Base-by-base conservation (phyloP, 2,888 invertebrate genomes). In the Polydrusus cervinus region DNA sequence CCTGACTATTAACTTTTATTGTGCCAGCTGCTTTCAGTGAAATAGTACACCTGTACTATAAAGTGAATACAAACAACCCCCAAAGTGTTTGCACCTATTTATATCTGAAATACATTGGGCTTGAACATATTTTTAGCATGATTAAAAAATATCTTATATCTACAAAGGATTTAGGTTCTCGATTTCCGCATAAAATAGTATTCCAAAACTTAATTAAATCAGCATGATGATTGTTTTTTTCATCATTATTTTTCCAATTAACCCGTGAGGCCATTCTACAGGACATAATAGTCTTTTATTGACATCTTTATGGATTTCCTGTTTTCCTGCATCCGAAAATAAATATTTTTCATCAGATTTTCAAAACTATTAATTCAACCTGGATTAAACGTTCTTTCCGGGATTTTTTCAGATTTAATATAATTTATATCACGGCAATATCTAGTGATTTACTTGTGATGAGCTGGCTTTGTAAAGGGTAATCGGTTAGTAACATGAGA, bases 41-140 rank as follows among this genome's bases (percentile, higher is more conserved):
- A n/a, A 53, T n/a, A 25, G 16, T n/a, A 11, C 53, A 53, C 53
- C 53, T 53, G 53, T 53, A 53, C 25, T 30, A 25, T 53, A n/a
- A 53, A 53, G 20, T 25, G 53, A 30, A 53, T 53, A 53, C 20
- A 53, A 53, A 53, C 53, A 53, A 25, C 53, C 25, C 53, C 20
- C 13, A 53, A 14, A 43, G 43, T 43, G 43, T 34, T 10, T 3
- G 10, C 43, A n/a, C 43, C 43, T 43, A 43, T 43, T 43, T n/a
- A 43, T 43, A 40, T 11, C 40, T 25, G 25, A 5, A 40, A 40
- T 8, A 40, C 7, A 10, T 43, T 43, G 43, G 43, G n/a, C n/a
- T 43, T 43, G 1, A 34, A 34, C 10, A 34, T 34, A 7, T 34
- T 34, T 34, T 34, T 34, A 30, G 30, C 30, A 7, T 30, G 7